These are phyloP conservation scores for Alexandromys fortis DNA, from an alignment of 2,113 vertebrate species.

Conservation along the genomic window DNA sequence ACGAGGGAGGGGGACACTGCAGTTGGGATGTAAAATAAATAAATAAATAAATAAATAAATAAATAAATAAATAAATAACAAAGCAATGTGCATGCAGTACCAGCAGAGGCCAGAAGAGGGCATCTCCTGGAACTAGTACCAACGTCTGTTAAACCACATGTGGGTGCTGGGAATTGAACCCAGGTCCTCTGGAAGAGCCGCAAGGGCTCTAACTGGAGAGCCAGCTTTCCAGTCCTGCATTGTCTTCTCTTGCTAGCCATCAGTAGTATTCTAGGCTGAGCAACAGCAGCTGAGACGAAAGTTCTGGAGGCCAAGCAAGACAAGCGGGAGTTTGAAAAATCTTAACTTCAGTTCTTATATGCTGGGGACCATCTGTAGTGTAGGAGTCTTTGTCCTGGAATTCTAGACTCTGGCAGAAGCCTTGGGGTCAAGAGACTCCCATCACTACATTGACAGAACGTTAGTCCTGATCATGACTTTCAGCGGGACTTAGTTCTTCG, in stretches of 20 bases:
- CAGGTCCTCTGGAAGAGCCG: neutral
- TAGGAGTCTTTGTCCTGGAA: neutral
- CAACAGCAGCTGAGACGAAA: neutral
- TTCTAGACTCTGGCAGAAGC: neutral
- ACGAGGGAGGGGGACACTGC: neutral
- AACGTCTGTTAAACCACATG: neutral
- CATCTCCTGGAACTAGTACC: neutral
- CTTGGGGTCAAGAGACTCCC: neutral
- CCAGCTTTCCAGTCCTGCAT: neutral
- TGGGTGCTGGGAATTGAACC: neutral
- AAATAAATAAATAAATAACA: neutral
- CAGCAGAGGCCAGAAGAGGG: neutral
- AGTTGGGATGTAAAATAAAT: neutral
- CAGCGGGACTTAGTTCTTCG: neutral
- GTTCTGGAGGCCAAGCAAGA: neutral
- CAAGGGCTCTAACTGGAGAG: neutral
- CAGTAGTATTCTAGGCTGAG: too few relatives aligned
- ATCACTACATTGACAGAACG: neutral
- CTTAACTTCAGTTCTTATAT: neutral
- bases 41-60: neutral
- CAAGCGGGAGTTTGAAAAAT: neutral
- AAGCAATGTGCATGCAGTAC: neutral
- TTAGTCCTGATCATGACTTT: neutral
- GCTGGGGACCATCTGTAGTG: neutral
- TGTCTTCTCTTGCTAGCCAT: neutral